A percentile compares a stretch with the other conserved stretches of the same genome.
phyloP scores from a whole-genome alignment of 2,888 invertebrate species.

The Alentia gelatinosa region DNA sequence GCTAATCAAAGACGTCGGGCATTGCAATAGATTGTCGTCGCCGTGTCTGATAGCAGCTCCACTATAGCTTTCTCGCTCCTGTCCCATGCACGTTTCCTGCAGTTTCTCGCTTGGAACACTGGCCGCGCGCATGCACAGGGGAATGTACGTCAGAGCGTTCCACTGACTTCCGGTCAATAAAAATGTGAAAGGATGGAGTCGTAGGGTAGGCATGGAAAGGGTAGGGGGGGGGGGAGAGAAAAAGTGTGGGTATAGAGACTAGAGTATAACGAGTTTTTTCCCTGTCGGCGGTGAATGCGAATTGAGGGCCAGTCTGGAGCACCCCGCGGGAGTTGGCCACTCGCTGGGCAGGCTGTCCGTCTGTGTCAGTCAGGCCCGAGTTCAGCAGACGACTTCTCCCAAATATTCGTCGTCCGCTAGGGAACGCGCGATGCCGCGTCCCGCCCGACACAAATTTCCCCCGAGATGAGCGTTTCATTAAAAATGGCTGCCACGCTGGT shows the following conservation, averaged over 20 bases:
- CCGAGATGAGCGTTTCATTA: not conserved
- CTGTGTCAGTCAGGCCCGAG: slow-evolving; percentile 27
- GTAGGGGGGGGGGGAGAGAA: no score
- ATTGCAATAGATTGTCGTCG: not conserved
- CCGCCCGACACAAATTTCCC: not conserved
- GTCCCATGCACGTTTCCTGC: no score
- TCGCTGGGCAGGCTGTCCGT: not conserved
- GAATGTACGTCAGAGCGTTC: no score
- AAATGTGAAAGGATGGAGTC: no score
- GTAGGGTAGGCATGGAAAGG: no score
- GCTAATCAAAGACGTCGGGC: not conserved
- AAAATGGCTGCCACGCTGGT: not conserved
- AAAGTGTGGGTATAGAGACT: no score
- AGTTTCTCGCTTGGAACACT: no score
- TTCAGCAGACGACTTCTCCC: slow-evolving; percentile 8
- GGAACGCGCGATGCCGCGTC: not conserved
- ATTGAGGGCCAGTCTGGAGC: not conserved
- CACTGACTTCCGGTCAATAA: no score
- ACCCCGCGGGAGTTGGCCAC: not conserved
- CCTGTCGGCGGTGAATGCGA: not conserved
- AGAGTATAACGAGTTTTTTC: no score
- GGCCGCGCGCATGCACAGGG: no score
- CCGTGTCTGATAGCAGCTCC: not conserved
- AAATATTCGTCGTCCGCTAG: not conserved
- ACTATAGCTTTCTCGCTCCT: no score